phyloP scores from a whole-genome alignment of 2,888 invertebrate genomes.

The Philhelius pedissequus region DNA sequence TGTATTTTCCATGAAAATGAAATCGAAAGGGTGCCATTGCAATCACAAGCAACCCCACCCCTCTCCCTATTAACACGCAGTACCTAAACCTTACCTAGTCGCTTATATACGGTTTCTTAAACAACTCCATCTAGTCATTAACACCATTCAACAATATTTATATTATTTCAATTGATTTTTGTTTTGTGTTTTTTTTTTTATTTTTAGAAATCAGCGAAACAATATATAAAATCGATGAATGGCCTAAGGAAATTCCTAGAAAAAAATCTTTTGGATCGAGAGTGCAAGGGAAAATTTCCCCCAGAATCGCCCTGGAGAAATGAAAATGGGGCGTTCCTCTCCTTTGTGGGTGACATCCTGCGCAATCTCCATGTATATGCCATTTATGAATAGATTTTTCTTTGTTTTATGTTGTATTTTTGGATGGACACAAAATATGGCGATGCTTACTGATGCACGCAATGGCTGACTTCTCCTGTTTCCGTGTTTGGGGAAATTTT shows the following conservation, averaged over 20 bases:
- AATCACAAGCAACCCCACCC: background rate
- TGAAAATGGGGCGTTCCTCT: slow-evolving; percentile 50
- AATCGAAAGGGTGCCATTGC: slow-evolving; percentile 53
- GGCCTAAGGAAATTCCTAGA: slow-evolving; percentile 30
- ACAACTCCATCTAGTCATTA: slow-evolving; percentile 53
- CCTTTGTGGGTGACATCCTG: slow-evolving; percentile 39
- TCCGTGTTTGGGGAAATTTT: slow-evolving; percentile 30
- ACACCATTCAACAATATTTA: slow-evolving; percentile 33
- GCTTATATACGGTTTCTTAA: background rate
- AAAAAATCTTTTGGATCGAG: background rate
- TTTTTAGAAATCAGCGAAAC: slow-evolving; percentile 46
- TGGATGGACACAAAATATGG: slow-evolving; percentile 47
- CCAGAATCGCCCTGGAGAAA: slow-evolving; percentile 28
- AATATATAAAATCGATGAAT: slow-evolving; percentile 49
- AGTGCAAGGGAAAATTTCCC: slow-evolving; percentile 42
- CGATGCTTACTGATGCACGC: slow-evolving; percentile 35
- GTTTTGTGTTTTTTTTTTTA: slow-evolving; percentile 30
- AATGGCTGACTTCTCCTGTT: slow-evolving; percentile 64
- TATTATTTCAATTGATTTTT: slow-evolving; percentile 34
- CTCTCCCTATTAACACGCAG: background rate
- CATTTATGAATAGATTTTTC: background rate
- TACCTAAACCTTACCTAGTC: background rate
- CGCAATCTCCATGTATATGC: slow-evolving; percentile 42
- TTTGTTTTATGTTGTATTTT: background rate
- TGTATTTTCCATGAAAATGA: slow-evolving; percentile 31